Conservation (phyloP, 2,888 invertebrate genomes). For the Belgica antarctica region DNA sequence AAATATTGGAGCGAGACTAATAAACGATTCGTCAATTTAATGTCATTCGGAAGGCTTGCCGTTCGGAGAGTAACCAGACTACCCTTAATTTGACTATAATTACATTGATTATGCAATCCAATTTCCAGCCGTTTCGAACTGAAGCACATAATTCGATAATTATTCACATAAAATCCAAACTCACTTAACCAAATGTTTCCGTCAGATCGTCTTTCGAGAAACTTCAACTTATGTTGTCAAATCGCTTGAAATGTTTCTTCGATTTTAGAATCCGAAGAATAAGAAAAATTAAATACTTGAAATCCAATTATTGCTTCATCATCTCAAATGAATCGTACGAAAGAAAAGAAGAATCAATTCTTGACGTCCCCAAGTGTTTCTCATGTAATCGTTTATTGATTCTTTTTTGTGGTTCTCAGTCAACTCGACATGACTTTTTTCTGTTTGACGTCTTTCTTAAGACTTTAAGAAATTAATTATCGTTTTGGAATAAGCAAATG, state of each 20-base stretch:
- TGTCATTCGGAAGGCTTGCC: too few species aligned
- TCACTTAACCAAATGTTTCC: not conserved
- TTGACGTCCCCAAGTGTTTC: constrained; percentile 31
- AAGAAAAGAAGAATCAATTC: constrained; percentile 22
- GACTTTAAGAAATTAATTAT: too few species aligned
- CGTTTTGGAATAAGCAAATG: too few species aligned
- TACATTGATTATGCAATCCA: too few species aligned
- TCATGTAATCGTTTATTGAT: constrained; percentile 6
- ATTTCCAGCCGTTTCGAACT: too few species aligned
- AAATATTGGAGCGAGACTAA: too few species aligned
- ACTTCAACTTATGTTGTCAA: constrained; percentile 15
- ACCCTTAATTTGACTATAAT: too few species aligned
- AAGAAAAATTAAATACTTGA: constrained; percentile 5
- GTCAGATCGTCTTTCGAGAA: constrained; percentile 8
- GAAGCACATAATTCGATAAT: constrained; percentile 34
- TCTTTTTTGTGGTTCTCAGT: too few species aligned
- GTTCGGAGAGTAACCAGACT: too few species aligned
- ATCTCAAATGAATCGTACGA: constrained; percentile 4
- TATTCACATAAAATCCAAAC: not conserved
- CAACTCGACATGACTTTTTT: too few species aligned
- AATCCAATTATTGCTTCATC: constrained; percentile 38
- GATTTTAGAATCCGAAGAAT: not conserved
- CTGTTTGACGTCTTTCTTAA: too few species aligned
- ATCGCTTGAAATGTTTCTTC: not conserved
- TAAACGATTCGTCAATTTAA: too few species aligned